These are phyloP conservation scores for Crambe crambe DNA, from an alignment of 37 sponge, comb jelly and placozoan genomes.

Conservation along the genomic window DNA sequence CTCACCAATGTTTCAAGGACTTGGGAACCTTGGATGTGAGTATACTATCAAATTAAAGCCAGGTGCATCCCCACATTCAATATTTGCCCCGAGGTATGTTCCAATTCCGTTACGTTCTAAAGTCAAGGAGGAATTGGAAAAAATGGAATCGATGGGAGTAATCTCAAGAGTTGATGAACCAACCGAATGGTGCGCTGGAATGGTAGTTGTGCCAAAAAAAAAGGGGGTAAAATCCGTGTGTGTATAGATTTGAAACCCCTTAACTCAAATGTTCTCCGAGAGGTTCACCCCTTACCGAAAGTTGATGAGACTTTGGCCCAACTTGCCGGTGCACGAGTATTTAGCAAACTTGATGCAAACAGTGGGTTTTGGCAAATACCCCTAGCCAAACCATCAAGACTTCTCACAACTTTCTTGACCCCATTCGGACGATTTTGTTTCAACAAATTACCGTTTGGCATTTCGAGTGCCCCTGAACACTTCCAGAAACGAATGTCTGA, in stretches of 20 bases:
- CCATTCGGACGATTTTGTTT: too few species aligned
- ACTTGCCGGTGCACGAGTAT: too few species aligned
- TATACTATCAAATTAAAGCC: background rate
- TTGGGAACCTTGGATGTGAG: background rate
- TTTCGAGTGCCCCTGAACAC: constrained; percentile 47
- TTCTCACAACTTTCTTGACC: too few species aligned
- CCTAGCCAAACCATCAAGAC: too few species aligned
- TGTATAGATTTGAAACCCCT: constrained; percentile 46
- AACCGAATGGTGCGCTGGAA: constrained; percentile 63
- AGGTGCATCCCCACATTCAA: constrained; percentile 31
- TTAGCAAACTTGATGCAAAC: too few species aligned
- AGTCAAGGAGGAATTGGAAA: constrained; percentile 20
- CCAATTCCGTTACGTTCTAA: constrained; percentile 35
- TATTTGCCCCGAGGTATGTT: constrained; percentile 35
- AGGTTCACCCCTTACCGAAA: too few species aligned
- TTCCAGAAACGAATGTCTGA: constrained; percentile 27
- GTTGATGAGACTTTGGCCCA: too few species aligned
- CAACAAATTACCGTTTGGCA: constrained; percentile 52
- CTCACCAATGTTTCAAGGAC: background rate
- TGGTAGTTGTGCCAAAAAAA: constrained; percentile 38
- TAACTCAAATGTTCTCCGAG: constrained; percentile 9
- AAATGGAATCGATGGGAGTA: constrained; percentile 23
- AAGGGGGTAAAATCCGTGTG: constrained; percentile 38
- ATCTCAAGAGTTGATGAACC: constrained; percentile 50
- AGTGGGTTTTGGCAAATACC: too few species aligned